Evolutionary conservation across 2,113 vertebrate species (phyloP).

Genomic region (Callaeas wilsoni): DNA sequence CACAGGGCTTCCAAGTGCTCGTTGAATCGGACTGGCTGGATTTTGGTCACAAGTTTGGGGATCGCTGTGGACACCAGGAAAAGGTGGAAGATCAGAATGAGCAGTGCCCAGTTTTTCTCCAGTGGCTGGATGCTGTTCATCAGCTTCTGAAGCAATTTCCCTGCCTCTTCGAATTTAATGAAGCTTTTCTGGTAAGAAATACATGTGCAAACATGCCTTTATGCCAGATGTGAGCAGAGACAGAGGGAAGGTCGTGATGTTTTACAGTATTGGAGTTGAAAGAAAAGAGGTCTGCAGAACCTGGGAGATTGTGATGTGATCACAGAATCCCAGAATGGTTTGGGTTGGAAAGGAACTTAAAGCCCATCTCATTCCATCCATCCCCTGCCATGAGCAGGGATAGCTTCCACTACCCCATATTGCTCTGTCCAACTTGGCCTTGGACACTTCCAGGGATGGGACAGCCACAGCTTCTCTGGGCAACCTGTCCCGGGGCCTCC

Average conservation of each 20-base stretch:
- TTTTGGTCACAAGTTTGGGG: conserved; percentile 96
- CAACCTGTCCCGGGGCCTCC: background rate
- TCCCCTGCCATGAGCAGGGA: background rate
- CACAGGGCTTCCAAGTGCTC: conserved; percentile 94
- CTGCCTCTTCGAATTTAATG: conserved; percentile 96
- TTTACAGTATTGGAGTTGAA: background rate
- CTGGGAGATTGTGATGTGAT: background rate
- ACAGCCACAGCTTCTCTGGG: background rate
- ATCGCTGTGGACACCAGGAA: conserved; percentile 97
- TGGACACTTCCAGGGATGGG: background rate
- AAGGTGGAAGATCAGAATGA: conserved; percentile 92
- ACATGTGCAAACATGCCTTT: background rate
- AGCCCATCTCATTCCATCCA: fast-evolving
- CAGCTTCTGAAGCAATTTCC: conserved; percentile 98
- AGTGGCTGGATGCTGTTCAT: conserved; percentile 97
- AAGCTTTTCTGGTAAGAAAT: conserved; percentile 91
- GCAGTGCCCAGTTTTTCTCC: conserved; percentile 96
- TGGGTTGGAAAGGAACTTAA: background rate
- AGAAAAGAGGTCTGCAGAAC: background rate
- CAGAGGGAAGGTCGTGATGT: background rate
- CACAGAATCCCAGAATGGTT: background rate
- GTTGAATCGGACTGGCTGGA: conserved; percentile 97
- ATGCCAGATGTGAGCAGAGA: background rate
- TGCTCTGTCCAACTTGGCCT: background rate
- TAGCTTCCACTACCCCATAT: background rate